Conservation (phyloP, 2,113 vertebrate species). For the Picathartes gymnocephalus region DNA sequence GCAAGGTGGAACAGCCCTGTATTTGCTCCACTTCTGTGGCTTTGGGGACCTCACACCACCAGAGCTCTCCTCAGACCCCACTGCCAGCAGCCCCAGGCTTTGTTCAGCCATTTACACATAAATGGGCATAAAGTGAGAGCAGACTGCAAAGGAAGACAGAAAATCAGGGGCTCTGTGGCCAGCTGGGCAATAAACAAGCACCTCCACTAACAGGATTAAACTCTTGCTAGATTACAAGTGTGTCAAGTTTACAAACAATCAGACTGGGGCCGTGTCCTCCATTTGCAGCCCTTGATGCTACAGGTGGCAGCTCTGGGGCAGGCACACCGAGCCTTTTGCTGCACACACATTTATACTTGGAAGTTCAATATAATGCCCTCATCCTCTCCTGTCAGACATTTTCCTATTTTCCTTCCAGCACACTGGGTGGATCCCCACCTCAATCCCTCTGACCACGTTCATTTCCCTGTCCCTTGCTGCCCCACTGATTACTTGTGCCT, state of each 20-base stretch:
- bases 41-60: not conserved
- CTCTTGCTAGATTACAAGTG: not conserved
- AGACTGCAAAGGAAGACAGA: not conserved
- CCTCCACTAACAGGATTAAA: not conserved
- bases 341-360: not conserved
- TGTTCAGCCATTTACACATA: not conserved
- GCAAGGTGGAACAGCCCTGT: not conserved
- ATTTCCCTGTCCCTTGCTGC: not conserved
- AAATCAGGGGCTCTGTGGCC: not conserved
- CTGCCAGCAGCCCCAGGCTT: not conserved
- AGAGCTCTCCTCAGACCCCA: not conserved
- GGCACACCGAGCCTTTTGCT: not conserved
- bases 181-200: not conserved
- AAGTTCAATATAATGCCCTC: not conserved
- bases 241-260: not conserved
- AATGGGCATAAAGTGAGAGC: rapidly evolving
- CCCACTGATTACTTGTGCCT: rapidly evolving
- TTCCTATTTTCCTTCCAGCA: not conserved
- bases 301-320: not conserved
- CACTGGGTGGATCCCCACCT: not conserved
- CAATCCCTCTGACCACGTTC: not conserved
- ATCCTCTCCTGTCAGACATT: not conserved
- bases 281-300: not conserved
- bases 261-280: not conserved
- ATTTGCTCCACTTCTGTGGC: not conserved